Base-by-base conservation (phyloP, 2,113 vertebrate genomes). In the Ochotona princeps region DNA sequence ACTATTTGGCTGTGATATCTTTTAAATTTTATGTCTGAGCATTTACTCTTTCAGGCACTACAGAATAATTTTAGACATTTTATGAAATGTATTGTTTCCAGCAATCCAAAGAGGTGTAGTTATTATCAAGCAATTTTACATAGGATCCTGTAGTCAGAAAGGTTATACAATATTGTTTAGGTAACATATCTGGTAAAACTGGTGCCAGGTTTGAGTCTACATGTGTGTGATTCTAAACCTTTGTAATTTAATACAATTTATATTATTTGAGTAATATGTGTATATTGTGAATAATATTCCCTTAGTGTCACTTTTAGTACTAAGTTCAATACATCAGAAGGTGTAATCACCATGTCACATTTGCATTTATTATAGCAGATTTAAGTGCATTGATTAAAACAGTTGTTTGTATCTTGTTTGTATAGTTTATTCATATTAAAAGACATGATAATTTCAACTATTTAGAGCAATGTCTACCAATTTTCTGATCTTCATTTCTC, bases 31-130 rank as follows among this genome's bases (percentile, higher is more conserved):
- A 89, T 93, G 88, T 90, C 67, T 79, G 25, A 70, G 17, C 2
- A 25, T 44, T 74, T 89, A 54, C 14, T 63, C 17, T 69, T 17
- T 26, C 28, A 84, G 76, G 12, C 12, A 47, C 35, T 69, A 10
- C 51, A 84, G 7, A 14, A 14, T 78, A 84, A 65, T 76, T 94
- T 94, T 57, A 85, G 44, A 70, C 13, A 82, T 76, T 92, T 89
- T 74, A 20, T 82, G 25, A 89, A 78, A 72, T 92, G 65, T 66
- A 72, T 94, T 60, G 38, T 21, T 83, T 89, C 54, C 15, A 76
- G 7, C 23, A 90, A 79, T 67, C 13, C 57, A 94, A 15, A 44
- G 8, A 86, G 47, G 3, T 44, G 38, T 30, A 69, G 35, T 85
- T 86, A 61, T 49, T 79, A 82, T 90, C 78, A 94, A 76, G 18